phyloP scores from a whole-genome alignment of 2,113 vertebrate species.

The Numenius arquata region DNA sequence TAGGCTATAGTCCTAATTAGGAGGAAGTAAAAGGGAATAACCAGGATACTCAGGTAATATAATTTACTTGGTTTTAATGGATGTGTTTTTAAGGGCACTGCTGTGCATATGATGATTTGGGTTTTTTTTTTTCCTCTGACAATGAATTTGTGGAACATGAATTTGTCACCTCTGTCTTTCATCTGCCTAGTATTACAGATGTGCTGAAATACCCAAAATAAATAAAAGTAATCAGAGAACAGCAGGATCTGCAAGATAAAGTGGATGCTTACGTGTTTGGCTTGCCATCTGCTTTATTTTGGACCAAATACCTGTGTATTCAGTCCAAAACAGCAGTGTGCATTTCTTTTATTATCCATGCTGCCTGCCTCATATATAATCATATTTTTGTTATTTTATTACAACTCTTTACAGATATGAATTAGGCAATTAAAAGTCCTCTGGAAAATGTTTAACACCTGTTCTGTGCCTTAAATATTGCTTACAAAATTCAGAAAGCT shows the following conservation, averaged over 20 bases:
- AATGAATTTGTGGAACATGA: neutral
- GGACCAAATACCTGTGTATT: constrained; percentile 13
- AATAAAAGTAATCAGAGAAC: constrained; percentile 53
- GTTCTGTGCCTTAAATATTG: constrained; percentile 2
- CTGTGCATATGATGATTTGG: neutral
- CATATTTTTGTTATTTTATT: constrained; percentile 60
- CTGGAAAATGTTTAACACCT: constrained; percentile 38
- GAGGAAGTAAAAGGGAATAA: neutral
- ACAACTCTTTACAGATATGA: constrained; percentile 26
- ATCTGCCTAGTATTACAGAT: constrained; percentile 49
- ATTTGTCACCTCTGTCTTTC: constrained; percentile 32
- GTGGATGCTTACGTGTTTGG: constrained; percentile 25
- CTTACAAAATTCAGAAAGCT: neutral
- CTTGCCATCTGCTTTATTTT: constrained; percentile 65
- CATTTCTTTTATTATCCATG: constrained; percentile 31
- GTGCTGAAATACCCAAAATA: constrained; percentile 29
- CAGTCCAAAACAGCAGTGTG: neutral
- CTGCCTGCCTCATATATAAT: constrained; percentile 56
- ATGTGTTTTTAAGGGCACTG: neutral
- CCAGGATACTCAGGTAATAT: neutral
- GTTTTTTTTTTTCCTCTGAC: neutral
- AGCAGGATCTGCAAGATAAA: constrained; percentile 56
- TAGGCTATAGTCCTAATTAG: neutral
- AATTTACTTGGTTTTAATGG: neutral
- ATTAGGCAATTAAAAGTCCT: constrained; percentile 38